Conservation (phyloP, 2,888 invertebrate genomes). For the Ametastegia equiseti region DNA sequence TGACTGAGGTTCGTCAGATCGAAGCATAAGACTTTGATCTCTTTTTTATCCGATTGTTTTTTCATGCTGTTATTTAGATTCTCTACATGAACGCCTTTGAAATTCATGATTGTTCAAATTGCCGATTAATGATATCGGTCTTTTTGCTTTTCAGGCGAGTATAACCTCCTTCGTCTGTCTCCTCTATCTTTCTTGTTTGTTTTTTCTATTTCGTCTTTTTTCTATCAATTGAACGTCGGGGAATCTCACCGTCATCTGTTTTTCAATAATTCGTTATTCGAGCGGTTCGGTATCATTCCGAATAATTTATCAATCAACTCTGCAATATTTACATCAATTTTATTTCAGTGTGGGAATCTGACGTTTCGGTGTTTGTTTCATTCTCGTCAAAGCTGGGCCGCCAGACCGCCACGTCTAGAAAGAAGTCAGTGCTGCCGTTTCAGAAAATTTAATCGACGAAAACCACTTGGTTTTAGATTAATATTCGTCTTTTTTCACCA, state of each 20-base stretch:
- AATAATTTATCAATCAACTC: not conserved
- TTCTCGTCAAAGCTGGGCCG: no score
- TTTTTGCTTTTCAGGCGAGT: not conserved
- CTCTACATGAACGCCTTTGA: not conserved
- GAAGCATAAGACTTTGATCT: slow-evolving; percentile 85
- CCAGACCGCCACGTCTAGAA: no score
- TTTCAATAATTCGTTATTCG: no score
- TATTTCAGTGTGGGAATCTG: no score
- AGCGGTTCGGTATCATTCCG: not conserved
- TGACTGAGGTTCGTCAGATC: slow-evolving; percentile 83
- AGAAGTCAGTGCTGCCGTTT: no score
- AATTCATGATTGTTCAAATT: not conserved
- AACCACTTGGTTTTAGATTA: no score
- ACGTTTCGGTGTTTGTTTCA: no score
- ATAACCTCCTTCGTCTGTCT: not conserved
- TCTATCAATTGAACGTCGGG: not conserved
- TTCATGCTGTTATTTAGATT: not conserved
- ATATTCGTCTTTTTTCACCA: no score
- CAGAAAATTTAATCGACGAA: no score
- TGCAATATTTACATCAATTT: slow-evolving; percentile 2
- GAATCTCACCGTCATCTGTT: no score
- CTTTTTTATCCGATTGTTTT: slow-evolving; percentile 56
- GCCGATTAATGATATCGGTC: not conserved
- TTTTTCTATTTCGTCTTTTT: not conserved
- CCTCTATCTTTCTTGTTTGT: no score